phyloP scores from a whole-genome alignment of 2,797 vertebrate genomes.

The Parauchenoglanis ngamensis region DNA sequence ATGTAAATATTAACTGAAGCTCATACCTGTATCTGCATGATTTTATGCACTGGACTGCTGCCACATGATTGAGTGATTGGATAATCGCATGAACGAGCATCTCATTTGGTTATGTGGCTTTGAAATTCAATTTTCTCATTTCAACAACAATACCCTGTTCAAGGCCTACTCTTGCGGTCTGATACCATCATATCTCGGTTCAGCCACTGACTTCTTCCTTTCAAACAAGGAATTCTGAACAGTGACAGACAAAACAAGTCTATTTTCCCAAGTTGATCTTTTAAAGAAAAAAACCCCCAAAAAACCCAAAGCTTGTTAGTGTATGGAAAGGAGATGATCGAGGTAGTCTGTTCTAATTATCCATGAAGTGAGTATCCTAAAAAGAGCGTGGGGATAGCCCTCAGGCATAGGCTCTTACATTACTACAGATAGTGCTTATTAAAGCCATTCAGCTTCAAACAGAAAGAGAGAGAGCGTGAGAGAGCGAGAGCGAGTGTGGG shows the following conservation, averaged over 20 bases:
- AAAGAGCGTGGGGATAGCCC: conserved; percentile 35
- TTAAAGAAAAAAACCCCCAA: conserved; percentile 8
- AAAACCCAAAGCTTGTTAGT: conserved; percentile 26
- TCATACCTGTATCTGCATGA: not conserved
- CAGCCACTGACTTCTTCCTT: not conserved
- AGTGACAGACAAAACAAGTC: not conserved
- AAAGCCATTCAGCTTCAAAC: conserved; percentile 28
- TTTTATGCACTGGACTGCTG: not conserved
- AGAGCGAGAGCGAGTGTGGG: conserved; percentile 25
- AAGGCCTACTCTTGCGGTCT: too few relatives aligned
- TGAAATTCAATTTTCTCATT: not conserved
- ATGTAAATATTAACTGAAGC: not conserved
- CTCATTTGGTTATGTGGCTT: not conserved
- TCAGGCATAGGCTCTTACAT: conserved; percentile 34
- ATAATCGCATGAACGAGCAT: not conserved
- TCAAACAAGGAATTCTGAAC: not conserved
- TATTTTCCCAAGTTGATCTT: conserved; percentile 19
- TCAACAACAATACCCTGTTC: not conserved
- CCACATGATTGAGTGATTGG: not conserved
- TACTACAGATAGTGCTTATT: conserved; percentile 35
- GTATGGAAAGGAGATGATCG: conserved; percentile 21
- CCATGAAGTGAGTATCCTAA: conserved; percentile 29
- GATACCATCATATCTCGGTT: not conserved
- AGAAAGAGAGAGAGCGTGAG: conserved; percentile 41
- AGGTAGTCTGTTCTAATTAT: conserved; percentile 36